Percentiles rank a stretch among this genome's conserved stretches.
These are phyloP conservation scores for Seladonia tumulorum DNA, from an alignment of 2,888 invertebrate species.

Conservation along the genomic window DNA sequence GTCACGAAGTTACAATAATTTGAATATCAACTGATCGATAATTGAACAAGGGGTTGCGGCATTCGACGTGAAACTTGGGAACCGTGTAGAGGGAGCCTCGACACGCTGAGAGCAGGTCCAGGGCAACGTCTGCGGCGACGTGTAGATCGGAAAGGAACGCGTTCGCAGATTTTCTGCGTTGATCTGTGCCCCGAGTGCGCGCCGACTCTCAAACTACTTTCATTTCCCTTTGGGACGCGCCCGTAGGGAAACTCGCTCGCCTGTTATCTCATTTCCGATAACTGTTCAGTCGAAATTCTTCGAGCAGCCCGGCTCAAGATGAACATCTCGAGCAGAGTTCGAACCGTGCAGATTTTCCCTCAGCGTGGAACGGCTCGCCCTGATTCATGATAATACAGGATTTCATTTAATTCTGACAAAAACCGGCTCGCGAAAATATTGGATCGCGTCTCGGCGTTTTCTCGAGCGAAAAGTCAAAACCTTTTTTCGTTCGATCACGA, in stretches of 20 bases:
- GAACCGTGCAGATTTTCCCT: background rate
- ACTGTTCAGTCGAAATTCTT: slow-evolving; percentile 18
- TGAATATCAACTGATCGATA: background rate
- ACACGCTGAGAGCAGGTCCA: slow-evolving; percentile 28
- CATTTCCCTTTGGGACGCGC: slow-evolving; percentile 51
- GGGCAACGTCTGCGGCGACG: slow-evolving; percentile 37
- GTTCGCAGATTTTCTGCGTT: slow-evolving; percentile 50
- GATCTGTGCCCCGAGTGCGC: slow-evolving; percentile 23
- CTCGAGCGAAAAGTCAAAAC: background rate
- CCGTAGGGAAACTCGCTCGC: slow-evolving; percentile 20
- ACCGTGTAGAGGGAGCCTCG: background rate
- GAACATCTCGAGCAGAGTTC: background rate
- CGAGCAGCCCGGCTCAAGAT: slow-evolving; percentile 14
- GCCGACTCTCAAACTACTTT: slow-evolving; percentile 30
- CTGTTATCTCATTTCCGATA: slow-evolving; percentile 42
- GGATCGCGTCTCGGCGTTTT: background rate
- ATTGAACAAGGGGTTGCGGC: background rate
- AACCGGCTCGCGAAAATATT: background rate
- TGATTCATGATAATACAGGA: background rate
- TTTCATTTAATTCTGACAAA: slow-evolving; percentile 9
- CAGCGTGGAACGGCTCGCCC: background rate
- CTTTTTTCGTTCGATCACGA: background rate
- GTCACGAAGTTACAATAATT: background rate
- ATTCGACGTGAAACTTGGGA: too few species aligned
- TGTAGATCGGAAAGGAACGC: slow-evolving; percentile 46